Evolutionary conservation across 2,888 invertebrate genomes (phyloP).

Genomic region (Antitype chi): DNA sequence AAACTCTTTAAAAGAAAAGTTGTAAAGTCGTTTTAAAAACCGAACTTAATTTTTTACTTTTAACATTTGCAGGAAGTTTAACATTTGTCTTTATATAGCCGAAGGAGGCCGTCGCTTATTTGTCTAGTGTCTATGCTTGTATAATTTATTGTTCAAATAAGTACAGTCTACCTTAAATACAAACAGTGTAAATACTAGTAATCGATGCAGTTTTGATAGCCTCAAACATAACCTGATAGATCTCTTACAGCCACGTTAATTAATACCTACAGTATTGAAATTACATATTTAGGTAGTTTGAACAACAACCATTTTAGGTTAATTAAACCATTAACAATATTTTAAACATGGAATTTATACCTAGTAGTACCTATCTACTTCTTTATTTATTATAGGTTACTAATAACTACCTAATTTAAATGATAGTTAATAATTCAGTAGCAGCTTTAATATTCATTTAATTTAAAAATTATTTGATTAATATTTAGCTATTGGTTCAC

Average conservation of each 20-base stretch:
- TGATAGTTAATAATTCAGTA: not conserved
- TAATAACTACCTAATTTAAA: not conserved
- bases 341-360: not conserved
- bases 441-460: not conserved
- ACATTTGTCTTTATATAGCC: constrained; percentile 46
- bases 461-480: not conserved
- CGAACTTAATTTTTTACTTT: constrained; percentile 16
- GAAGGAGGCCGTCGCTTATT: constrained; percentile 55
- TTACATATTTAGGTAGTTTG: not conserved
- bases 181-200: constrained; percentile 32
- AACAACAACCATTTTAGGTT: not conserved
- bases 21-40: constrained; percentile 4
- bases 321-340: not conserved
- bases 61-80: constrained; percentile 18
- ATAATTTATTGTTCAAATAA: constrained; percentile 49
- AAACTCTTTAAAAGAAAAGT: not conserved
- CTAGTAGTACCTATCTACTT: not conserved
- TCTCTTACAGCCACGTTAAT: not conserved
- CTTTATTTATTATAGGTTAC: no score
- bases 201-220: constrained; percentile 39
- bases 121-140: constrained; percentile 45
- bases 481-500: no score
- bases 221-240: constrained; percentile 18
- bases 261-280: not conserved
- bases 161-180: constrained; percentile 32